Evolutionary conservation across 2,113 vertebrate genomes (phyloP), one percentile per base, ranked within the genome.

Genomic region (Lutjanus erythropterus): DNA sequence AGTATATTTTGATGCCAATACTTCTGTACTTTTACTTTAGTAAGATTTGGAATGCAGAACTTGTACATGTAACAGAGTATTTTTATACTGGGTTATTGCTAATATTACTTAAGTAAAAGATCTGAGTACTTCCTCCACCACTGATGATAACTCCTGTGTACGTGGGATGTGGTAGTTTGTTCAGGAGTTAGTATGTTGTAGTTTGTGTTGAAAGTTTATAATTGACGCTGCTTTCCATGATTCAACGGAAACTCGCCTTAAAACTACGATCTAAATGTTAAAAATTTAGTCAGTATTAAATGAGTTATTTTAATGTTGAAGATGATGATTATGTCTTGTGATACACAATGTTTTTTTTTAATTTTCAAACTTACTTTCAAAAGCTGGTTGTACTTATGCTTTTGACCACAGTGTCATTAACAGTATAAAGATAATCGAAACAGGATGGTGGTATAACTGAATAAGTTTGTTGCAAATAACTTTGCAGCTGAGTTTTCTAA

Each of bases 401-500:
- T 21, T 33, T 59, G 18, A 15, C 49, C 12, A 14, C n/a, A 19
- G 49, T 25, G 6, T 31, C 39, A 23, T 59, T 27, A 18, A 41
- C 11, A 58, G 2, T 68, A 18, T 14, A 19, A 67, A 0, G 10
- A 27, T 46, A 61, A 50, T 31, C 50, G 10, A 25, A 37, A 29
- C 8, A 41, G 31, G 46, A 18, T 61, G 18, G 29, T 58, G 29
- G 8, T 44, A 23, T 23, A 55, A 52, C 21, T 53, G 16, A 39
- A 31, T 23, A 6, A 0, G 0, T 35, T n/a, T n/a, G n/a, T n/a
- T n/a, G n/a, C n/a, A n/a, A n/a, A n/a, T 58, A 15, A 66, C 29
- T 60, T 42, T 72, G 31, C 14, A 59, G 16, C 15, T 62, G 25
- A 72, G 56, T 76, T 65, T 31, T 50, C 55, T 2, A 11, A 64